Evolutionary conservation across 2,797 vertebrate genomes (phyloP).

Genomic region (Gymnoscopelus microlampas): DNA sequence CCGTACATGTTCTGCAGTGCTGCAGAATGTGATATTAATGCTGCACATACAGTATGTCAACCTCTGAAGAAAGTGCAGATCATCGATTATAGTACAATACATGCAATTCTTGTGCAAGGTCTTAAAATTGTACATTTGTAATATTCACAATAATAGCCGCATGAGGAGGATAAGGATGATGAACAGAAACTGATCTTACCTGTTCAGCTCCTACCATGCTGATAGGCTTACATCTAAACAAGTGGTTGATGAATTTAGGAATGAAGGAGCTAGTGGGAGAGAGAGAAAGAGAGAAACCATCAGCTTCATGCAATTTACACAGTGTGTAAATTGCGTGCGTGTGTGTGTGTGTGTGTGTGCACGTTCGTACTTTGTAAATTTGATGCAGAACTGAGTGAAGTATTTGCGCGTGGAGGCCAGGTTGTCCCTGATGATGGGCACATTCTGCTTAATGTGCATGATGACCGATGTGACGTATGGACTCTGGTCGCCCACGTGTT

Average conservation of each 20-base stretch:
- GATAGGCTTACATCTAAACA: slow-evolving; percentile 98
- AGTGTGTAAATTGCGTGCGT: too few species aligned
- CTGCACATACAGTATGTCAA: too few species aligned
- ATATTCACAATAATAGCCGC: too few species aligned
- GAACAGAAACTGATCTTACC: slow-evolving; percentile 75
- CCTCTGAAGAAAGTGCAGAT: too few species aligned
- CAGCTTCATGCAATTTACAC: slow-evolving; percentile 2
- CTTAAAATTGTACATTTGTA: too few species aligned
- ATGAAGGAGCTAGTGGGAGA: slow-evolving; percentile 90
- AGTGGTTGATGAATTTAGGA: slow-evolving; percentile 98
- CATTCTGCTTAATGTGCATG: slow-evolving; percentile 98
- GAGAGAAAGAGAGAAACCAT: slow-evolving; percentile 28
- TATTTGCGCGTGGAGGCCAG: slow-evolving; percentile 97
- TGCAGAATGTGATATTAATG: too few species aligned
- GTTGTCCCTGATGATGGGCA: slow-evolving; percentile 96
- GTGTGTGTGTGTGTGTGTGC: background rate
- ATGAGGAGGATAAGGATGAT: background rate
- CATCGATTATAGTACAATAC: too few species aligned
- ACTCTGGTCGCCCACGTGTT: slow-evolving; percentile 98
- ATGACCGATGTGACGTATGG: slow-evolving; percentile 98
- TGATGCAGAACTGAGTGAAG: slow-evolving; percentile 99
- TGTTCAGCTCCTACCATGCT: slow-evolving; percentile 99
- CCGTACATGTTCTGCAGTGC: too few species aligned
- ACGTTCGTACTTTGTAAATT: slow-evolving; percentile 94
- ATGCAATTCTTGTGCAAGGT: too few species aligned